Evolutionary conservation across 2,113 vertebrate genomes (phyloP).

Genomic region (Numida meleagris): DNA sequence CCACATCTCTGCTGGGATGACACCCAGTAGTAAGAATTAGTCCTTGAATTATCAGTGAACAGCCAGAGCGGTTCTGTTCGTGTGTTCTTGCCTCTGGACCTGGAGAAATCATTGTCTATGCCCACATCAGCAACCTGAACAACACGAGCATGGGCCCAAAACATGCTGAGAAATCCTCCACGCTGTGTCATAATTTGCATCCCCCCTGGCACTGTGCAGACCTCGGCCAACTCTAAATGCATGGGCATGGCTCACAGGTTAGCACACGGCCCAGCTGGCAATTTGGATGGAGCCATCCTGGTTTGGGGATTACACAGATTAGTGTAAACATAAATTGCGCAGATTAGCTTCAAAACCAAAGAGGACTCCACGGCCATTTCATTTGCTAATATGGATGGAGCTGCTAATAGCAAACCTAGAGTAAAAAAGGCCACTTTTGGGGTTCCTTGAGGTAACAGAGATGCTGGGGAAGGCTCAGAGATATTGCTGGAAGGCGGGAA

Average conservation of each 20-base stretch:
- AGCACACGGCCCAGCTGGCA: not conserved
- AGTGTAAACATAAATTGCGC: not conserved
- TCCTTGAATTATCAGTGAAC: not conserved
- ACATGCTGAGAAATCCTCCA: not conserved
- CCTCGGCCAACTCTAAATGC: not conserved
- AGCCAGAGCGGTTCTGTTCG: not conserved
- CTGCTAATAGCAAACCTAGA: not conserved
- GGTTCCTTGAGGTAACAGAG: not conserved
- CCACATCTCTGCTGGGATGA: not conserved
- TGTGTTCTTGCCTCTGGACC: not conserved
- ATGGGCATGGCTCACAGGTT: fast-evolving
- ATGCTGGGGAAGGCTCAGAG: not conserved
- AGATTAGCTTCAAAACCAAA: not conserved
- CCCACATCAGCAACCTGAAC: not conserved
- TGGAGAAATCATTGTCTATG: not conserved
- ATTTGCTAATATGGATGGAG: not conserved
- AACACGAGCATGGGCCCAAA: not conserved
- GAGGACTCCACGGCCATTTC: not conserved
- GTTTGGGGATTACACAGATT: not conserved
- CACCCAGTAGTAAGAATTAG: not conserved
- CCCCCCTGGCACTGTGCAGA: not conserved
- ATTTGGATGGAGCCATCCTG: not conserved
- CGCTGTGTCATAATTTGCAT: not conserved
- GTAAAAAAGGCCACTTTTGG: not conserved
- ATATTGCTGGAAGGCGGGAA: not conserved